These are phyloP conservation scores for Alectura lathami DNA, from an alignment of 2,113 vertebrate genomes.

Conservation along the genomic window DNA sequence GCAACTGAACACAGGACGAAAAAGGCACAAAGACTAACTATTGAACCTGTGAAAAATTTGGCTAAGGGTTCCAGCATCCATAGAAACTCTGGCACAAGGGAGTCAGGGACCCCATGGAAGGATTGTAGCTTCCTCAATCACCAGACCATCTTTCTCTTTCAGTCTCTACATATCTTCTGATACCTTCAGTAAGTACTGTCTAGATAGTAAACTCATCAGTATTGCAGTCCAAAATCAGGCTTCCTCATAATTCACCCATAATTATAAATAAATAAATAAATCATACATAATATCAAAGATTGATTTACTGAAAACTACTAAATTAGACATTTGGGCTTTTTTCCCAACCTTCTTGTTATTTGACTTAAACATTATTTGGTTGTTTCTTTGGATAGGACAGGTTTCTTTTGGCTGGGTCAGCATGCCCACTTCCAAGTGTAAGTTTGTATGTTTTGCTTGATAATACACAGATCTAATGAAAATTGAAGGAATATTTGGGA, in stretches of 20 bases:
- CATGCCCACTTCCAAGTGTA: accelerated
- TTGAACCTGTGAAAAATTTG: background rate
- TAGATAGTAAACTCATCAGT: background rate
- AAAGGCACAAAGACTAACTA: background rate
- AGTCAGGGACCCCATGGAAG: accelerated
- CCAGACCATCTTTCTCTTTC: background rate
- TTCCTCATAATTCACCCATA: background rate
- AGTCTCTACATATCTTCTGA: background rate
- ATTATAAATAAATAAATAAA: background rate
- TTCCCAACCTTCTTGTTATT: background rate
- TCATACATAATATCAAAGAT: background rate
- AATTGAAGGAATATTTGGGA: background rate
- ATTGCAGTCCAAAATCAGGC: background rate
- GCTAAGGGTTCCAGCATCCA: background rate
- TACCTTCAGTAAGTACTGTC: background rate
- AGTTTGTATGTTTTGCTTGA: background rate
- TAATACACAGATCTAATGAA: background rate
- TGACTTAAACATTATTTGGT: background rate
- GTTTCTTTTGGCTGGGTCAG: background rate
- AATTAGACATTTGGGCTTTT: background rate
- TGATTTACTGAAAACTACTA: background rate
- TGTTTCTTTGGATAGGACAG: background rate
- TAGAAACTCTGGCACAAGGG: accelerated
- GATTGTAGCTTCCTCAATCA: background rate
- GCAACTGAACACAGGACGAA: background rate